Evolutionary conservation across 2,888 invertebrate genomes (phyloP), one percentile per base, ranked within the genome.

Genomic region (Ceraclea dissimilis): DNA sequence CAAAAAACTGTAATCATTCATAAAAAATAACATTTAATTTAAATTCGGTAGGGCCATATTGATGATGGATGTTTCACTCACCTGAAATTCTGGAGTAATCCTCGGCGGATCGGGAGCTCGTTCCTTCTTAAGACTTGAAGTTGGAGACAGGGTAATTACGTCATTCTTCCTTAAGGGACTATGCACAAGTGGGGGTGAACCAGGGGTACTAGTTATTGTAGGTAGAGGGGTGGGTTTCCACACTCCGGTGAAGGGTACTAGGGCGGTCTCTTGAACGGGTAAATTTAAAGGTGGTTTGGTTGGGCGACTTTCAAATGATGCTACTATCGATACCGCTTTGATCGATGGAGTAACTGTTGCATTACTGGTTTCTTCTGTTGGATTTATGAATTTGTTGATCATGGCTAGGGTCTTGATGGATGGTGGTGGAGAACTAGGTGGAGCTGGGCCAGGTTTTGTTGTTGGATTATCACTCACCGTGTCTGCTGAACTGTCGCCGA

Each of bases 111-210:
- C 54, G 0, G 64, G 66, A 21, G 75, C 68, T 53, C 72, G 72
- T 49, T 69, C 71, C 18, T 53, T 57, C 48, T 68, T 66, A 0
- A 71, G 63, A 64, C 57, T 65, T 63, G 70, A 69, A 16, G 68
- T 67, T 55, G 68, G 67, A 17, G 61, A 56, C 10, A 43, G 46
- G 46, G 46, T 46, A 11, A 13, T 17, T 39, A 39, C 13, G 5
- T 39, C 39, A 39, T 13, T 13, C 16, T 39, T 39, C 39, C 13
- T 39, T 13, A n/a, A n/a, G 39, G 39, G 39, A 16, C 39, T 39
- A n/a, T 5, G 13, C 13, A 8, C 2, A 39, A 16, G 39, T 39
- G 13, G 5, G 13, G 39, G 39, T 39, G 39, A 8, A n/a, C 13
- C 39, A 39, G 39, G 39, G 13, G 13, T 5, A 39, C 13, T 39